Base-by-base conservation (phyloP, 2,797 vertebrate species). In the Megalops cyprinoides region DNA sequence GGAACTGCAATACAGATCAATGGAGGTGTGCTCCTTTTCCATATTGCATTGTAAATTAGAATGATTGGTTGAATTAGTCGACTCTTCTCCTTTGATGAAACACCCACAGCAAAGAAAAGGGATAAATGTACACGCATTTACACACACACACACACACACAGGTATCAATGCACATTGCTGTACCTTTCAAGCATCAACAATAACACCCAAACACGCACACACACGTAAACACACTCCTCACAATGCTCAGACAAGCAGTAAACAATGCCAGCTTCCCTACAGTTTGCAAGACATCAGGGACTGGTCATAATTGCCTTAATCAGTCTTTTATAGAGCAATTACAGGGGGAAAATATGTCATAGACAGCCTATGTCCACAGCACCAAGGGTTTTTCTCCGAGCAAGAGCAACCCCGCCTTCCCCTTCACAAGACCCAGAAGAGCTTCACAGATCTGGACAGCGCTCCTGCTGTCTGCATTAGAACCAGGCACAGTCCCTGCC, bases 291-390 rank as follows among this genome's bases (percentile, higher is more conserved):
- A 67, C 62, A 34, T 18, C 31, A 28, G 62, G 62, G 62, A 67
- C 62, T 23, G 62, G 34, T 67, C 62, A 67, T 67, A 67, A 67
- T 67, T 67, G 62, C 34, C 31, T 34, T 67, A 67, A 67, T 67
- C 67, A 67, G 62, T 67, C 62, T 67, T 67, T 67, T 67, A 67
- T 67, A 39, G 62, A 67, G 62, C 62, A 15, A 67, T 67, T 67
- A 67, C 34, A 67, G 62, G 62, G 34, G 62, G 15, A 5, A 28
- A 37, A 37, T 18, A 67, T 39, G 62, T 67, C 62, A 28, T 1
- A 28, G 62, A 67, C 31, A 20, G 4, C 34, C 62, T 6, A 6
- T 39, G 62, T 67, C 62, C 62, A 20, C 3, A 18, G 62, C 37
- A 34, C 31, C 37, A 39, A 4, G 14, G 31, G 62, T 67, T 23